These are phyloP conservation scores for Harpagoxenus sublaevis DNA, from an alignment of 2,888 invertebrate species.

Conservation along the genomic window DNA sequence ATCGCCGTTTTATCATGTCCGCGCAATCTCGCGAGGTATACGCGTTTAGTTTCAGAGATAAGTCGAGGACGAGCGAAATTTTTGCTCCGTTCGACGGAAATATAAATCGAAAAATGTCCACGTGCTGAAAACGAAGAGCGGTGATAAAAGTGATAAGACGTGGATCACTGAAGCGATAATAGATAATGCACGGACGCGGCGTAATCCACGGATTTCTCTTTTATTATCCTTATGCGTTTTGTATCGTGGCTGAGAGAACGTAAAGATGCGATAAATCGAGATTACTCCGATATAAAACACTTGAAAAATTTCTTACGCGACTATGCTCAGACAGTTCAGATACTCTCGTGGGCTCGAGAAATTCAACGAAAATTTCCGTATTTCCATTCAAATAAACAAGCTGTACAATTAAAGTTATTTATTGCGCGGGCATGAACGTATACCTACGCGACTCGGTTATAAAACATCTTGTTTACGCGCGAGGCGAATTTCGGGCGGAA, in stretches of 20 bases:
- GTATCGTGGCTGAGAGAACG: background rate
- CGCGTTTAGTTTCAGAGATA: background rate
- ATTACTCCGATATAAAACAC: background rate
- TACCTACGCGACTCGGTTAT: background rate
- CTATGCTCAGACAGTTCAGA: too few relatives aligned
- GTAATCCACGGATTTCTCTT: constrained; percentile 14
- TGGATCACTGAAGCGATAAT: background rate
- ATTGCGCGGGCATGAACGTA: background rate
- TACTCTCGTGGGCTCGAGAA: background rate
- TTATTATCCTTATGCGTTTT: background rate
- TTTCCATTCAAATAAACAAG: background rate
- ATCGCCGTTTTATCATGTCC: background rate
- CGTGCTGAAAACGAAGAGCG: background rate
- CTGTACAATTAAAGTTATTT: background rate
- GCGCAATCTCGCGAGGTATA: background rate
- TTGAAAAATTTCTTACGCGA: background rate
- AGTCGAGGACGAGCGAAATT: background rate
- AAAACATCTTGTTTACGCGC: background rate
- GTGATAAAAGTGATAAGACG: constrained; percentile 2
- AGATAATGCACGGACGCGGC: constrained; percentile 1
- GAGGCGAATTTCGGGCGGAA: background rate
- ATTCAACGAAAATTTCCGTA: background rate
- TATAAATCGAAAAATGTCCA: background rate
- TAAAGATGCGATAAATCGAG: background rate
- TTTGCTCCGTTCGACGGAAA: background rate